These are phyloP conservation scores for Dermochelys coriacea DNA, from an alignment of 2,797 vertebrate species.

Conservation along the genomic window DNA sequence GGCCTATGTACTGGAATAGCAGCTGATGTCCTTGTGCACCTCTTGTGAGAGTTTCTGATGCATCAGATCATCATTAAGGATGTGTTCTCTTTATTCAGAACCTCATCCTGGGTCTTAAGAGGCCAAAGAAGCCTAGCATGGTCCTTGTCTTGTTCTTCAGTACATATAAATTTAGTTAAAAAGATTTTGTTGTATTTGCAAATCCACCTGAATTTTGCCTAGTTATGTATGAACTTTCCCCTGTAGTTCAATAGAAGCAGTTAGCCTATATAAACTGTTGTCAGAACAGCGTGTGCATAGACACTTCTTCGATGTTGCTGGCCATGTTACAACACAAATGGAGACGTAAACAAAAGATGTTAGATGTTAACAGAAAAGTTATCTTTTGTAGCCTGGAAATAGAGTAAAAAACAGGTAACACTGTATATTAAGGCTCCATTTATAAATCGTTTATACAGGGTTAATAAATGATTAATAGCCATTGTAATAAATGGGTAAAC, in stretches of 20 bases:
- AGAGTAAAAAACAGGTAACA: background rate
- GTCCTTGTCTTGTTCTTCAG: background rate
- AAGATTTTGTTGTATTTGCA: background rate
- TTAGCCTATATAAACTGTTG: background rate
- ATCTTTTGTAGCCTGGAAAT: background rate
- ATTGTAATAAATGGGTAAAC: background rate
- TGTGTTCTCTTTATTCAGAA: background rate
- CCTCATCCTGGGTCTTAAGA: background rate
- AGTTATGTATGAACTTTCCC: background rate
- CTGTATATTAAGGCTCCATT: background rate
- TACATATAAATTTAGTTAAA: background rate
- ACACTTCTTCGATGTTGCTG: background rate
- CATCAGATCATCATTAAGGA: background rate
- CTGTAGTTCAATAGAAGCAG: background rate
- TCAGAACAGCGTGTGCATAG: background rate
- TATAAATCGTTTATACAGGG: background rate
- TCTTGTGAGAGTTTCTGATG: background rate
- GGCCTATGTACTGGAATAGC: background rate
- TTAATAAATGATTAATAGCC: slow-evolving; percentile 29
- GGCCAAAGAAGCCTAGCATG: background rate
- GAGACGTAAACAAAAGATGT: background rate
- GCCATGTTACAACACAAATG: background rate
- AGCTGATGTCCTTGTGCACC: background rate
- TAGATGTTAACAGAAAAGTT: slow-evolving; percentile 11
- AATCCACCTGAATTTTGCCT: slow-evolving; percentile 1